These are phyloP conservation scores for Macrocentrus cingulum DNA, from an alignment of 1,140 invertebrate genomes.

Conservation along the genomic window DNA sequence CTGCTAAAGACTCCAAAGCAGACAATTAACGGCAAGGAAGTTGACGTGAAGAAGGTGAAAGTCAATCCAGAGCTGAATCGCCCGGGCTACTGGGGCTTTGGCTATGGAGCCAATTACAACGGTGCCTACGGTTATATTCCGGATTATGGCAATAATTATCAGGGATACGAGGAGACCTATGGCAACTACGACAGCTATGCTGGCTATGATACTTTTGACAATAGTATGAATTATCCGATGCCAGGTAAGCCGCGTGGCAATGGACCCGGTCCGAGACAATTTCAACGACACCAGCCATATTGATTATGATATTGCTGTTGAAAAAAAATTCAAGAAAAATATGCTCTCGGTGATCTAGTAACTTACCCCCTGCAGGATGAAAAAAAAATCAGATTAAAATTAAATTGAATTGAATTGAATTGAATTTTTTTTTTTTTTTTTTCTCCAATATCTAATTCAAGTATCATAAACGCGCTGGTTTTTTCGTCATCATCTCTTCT, in stretches of 20 bases:
- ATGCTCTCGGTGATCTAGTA: too few species aligned
- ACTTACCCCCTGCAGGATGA: not conserved
- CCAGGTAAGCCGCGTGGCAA: slow-evolving; percentile 53
- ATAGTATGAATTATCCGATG: slow-evolving; percentile 50
- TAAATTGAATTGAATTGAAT: too few species aligned
- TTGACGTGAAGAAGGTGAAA: slow-evolving; percentile 62
- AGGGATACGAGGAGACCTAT: slow-evolving; percentile 54
- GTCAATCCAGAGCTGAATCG: slow-evolving; percentile 55
- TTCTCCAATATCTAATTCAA: too few species aligned
- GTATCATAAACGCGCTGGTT: too few species aligned
- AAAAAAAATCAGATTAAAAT: not conserved
- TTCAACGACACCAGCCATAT: slow-evolving; percentile 61
- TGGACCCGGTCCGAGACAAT: slow-evolving; percentile 55
- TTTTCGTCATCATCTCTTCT: too few species aligned
- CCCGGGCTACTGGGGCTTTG: slow-evolving; percentile 54
- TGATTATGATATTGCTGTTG: slow-evolving; percentile 36
- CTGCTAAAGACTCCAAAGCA: slow-evolving; percentile 67
- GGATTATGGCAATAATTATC: slow-evolving; percentile 54
- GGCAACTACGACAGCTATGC: slow-evolving; percentile 49
- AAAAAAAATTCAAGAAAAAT: slow-evolving; percentile 13
- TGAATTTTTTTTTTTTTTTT: too few species aligned
- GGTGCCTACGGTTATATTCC: slow-evolving; percentile 58
- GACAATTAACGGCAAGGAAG: slow-evolving; percentile 67
- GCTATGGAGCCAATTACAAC: slow-evolving; percentile 55
- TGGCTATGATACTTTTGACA: slow-evolving; percentile 48